Conservation (phyloP, 2,113 vertebrate genomes). For the Xiphorhynchus elegans region DNA sequence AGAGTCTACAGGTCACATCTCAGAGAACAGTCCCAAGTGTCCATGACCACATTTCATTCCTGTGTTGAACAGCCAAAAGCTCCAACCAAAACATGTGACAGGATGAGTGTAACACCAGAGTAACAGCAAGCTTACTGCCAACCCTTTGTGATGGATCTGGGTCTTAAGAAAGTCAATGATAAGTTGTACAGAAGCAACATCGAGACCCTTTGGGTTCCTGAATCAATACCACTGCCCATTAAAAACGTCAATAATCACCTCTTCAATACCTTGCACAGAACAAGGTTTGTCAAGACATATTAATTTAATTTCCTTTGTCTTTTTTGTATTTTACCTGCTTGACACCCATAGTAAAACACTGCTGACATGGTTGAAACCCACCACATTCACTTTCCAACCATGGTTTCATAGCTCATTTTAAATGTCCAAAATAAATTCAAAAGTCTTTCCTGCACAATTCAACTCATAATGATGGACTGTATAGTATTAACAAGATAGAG, state of each 20-base stretch:
- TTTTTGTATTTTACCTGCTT: not conserved
- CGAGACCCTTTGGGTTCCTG: accelerated
- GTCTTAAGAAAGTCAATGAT: not conserved
- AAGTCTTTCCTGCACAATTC: not conserved
- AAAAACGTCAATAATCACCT: not conserved
- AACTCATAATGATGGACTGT: not conserved
- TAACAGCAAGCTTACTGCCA: not conserved
- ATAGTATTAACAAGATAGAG: not conserved
- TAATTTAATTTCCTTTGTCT: not conserved
- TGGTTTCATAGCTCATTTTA: not conserved
- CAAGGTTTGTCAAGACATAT: not conserved
- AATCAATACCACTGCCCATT: not conserved
- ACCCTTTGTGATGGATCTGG: not conserved
- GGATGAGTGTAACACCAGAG: not conserved
- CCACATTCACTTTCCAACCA: not conserved
- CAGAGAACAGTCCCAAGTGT: not conserved
- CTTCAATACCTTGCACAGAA: not conserved
- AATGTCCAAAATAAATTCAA: not conserved
- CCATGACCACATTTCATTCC: not conserved
- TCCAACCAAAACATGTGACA: not conserved
- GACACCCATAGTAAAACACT: not conserved
- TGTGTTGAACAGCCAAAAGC: not conserved
- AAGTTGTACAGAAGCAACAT: not conserved
- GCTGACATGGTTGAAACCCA: not conserved
- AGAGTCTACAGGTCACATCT: not conserved